Percentiles rank a stretch among this genome's conserved stretches.
These are phyloP conservation scores for Liodrosophila aerea DNA, from an alignment of 2,888 invertebrate species.

Conservation along the genomic window DNA sequence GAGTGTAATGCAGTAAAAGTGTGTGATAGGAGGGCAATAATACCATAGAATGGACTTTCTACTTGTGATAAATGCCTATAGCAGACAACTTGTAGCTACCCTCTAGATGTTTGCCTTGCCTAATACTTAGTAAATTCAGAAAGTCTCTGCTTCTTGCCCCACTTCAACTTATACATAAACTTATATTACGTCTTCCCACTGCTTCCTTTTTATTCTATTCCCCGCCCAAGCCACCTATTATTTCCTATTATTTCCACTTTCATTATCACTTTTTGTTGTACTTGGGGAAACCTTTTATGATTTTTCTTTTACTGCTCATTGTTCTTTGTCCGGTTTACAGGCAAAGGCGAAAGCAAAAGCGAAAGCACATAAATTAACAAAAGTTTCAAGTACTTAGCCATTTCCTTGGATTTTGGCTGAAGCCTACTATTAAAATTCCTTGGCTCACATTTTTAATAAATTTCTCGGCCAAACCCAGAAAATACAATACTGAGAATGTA, in stretches of 20 bases:
- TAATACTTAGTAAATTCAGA: too few relatives aligned
- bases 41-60: too few relatives aligned
- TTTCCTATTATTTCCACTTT: slow-evolving; percentile 12
- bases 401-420: neutral
- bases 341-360: too few relatives aligned
- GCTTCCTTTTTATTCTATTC: slow-evolving; percentile 6
- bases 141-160: too few relatives aligned
- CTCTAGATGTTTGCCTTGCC: too few relatives aligned
- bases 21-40: too few relatives aligned
- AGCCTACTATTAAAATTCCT: neutral
- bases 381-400: slow-evolving; percentile 8
- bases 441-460: slow-evolving; percentile 38
- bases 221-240: neutral
- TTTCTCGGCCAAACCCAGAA: slow-evolving; percentile 6
- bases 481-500: slow-evolving; percentile 3
- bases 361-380: slow-evolving; percentile 7
- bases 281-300: neutral
- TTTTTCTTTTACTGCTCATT: neutral
- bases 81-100: too few relatives aligned
- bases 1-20: too few relatives aligned
- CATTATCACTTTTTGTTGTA: slow-evolving; percentile 18
- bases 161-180: too few relatives aligned
- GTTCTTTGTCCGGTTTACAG: too few relatives aligned
- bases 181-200: neutral
- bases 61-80: too few relatives aligned